Base-by-base conservation (phyloP, 1,140 invertebrate genomes). In the Anastrepha obliqua region DNA sequence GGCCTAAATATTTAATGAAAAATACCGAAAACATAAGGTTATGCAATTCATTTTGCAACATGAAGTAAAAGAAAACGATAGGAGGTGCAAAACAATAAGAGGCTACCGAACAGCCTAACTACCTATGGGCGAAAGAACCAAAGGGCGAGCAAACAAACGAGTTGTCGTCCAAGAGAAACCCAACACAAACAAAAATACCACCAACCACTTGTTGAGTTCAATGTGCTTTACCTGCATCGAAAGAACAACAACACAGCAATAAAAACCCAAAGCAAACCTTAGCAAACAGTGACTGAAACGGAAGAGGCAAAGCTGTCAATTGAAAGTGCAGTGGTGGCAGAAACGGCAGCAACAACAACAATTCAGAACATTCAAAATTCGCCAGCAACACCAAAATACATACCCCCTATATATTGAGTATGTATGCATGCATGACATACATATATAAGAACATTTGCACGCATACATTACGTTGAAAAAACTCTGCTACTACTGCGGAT, bases 141-240 rank as follows among this genome's bases (percentile, higher is more conserved):
- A 81, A 81, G 74, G 47, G 51, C 47, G 55, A 81, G 47, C 51
- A 81, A 81, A 58, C 51, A 51, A 81, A 55, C 74, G 74, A 55
- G 20, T 9, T 47, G 74, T 81, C 74, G 55, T 81, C 74, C 13
- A 74, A 74, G 51, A 55, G 15, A 55, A 55, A 55, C 74, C 44
- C 51, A 62, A 9, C 17, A n/a, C 15, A 13, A 62, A 55, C 42
- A 81, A 44, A 55, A n/a, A n/a, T n/a, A 81, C 67, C 4, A 74
- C 29, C 42, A 74, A 74, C 67, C 64, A 74, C 67, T 47, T 58
- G 39, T 44, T 51, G 89, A 88, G 89, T 90, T 89, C 89, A 90
- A 89, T 90, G 89, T 89, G 88, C 89, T 89, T 89, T 89, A 89
- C 87, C 88, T 87, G 55, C 65, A 64, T 29, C 47, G 51, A 29